phyloP scores from a whole-genome alignment of 2,888 invertebrate species.

The Campoplex capitator region DNA sequence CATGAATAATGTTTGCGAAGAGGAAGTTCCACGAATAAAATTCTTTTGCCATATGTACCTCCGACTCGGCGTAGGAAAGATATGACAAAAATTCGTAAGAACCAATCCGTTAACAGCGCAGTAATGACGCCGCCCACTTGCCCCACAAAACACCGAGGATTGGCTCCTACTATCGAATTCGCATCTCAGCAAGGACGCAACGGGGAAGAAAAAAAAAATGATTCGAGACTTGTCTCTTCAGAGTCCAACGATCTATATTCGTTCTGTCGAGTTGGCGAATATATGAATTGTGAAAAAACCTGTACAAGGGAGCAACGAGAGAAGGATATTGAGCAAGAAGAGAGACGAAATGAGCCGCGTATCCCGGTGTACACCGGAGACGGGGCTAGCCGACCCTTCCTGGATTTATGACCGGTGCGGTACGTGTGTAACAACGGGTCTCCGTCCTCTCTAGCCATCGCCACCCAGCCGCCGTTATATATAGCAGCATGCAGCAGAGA shows the following conservation, averaged over 20 bases:
- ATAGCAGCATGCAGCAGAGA: not conserved
- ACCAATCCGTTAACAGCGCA: not conserved
- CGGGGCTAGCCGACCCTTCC: conserved; percentile 65
- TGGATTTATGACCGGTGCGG: conserved; percentile 68
- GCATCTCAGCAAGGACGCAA: not conserved
- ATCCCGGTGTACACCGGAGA: conserved; percentile 56
- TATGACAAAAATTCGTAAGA: not conserved
- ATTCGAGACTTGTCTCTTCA: not conserved
- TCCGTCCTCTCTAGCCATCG: conserved; percentile 30
- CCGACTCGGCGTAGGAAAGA: not conserved
- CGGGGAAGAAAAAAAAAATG: not conserved
- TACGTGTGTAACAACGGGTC: conserved; percentile 61
- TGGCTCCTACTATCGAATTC: not conserved
- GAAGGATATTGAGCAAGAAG: conserved; percentile 47
- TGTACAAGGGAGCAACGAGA: not conserved
- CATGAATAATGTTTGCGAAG: not conserved
- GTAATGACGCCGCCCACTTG: not conserved
- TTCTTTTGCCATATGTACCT: not conserved
- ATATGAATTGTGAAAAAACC: not conserved
- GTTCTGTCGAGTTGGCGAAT: not conserved
- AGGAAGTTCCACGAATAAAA: not conserved
- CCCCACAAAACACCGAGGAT: not conserved
- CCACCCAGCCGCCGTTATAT: conserved; percentile 8
- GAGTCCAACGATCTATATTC: not conserved
- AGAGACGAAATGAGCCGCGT: not conserved